Evolutionary conservation across 2,113 vertebrate species (phyloP), one percentile per base, ranked within the genome.

Genomic region (Dipodomys stephensi): DNA sequence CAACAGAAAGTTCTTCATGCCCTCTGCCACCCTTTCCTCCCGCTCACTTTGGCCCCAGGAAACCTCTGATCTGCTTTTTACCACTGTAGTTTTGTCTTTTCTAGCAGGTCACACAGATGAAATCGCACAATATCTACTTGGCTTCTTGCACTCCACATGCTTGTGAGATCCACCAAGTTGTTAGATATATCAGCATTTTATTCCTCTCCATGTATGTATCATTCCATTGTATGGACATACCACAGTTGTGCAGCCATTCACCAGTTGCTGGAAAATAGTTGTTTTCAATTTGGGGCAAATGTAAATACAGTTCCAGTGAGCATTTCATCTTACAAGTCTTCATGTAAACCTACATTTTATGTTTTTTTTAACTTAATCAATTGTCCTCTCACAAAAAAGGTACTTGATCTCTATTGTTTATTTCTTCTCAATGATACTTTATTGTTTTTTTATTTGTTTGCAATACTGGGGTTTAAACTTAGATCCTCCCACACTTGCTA

Each of bases 11-110:
- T 90, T 85, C 85, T 71, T 90, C 20, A 0, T 92, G 68, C 84
- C 78, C 73, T 95, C 85, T 78, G 49, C 88, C n/a, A 8, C 68
- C 74, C 60, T 8, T 91, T 95, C 93, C 87, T 78, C 78, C 90
- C 88, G 87, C 44, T 96, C 67, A 23, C 1, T 85, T 84, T 91
- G 53, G 30, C 62, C 72, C 73, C 62, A 49, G 86, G n/a, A 92
- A 96, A 87, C 90, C 82, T 89, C 82, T 74, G 35, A 87, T 89
- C 64, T 93, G 85, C 60, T 49, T 90, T 83, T 91, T 62, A 86
- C 88, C 49, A 32, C 69, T 57, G 2, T n/a, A 20, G 9, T 79
- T 28, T 85, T 84, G 60, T 90, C 32, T 96, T 84, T 84, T 87
- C 73, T 94, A 82, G 73, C 95, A 94, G 84, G 57, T 90, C 90